These are phyloP conservation scores for Aphidius gifuensis DNA, from an alignment of 1,140 invertebrate genomes.

Conservation along the genomic window DNA sequence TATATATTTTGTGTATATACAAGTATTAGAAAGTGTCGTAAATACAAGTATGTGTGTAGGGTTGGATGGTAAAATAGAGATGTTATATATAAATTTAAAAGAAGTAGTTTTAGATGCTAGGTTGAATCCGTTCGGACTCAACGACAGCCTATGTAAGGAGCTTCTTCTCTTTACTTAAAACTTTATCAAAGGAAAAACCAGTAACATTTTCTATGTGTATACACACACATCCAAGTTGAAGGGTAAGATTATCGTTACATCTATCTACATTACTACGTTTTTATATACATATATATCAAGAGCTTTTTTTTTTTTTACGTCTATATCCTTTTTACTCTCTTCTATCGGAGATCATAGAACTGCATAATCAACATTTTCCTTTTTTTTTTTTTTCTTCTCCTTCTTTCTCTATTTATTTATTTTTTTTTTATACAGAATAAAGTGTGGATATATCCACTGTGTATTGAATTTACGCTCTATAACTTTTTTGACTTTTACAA, in stretches of 20 bases:
- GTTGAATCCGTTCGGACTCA: constrained; percentile 9
- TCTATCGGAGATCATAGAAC: constrained; percentile 2
- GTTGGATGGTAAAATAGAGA: neutral
- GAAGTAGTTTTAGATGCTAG: constrained; percentile 13
- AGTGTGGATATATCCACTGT: no score
- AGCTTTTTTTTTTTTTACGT: constrained; percentile 11
- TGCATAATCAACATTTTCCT: neutral
- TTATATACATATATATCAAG: constrained; percentile 3
- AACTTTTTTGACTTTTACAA: no score
- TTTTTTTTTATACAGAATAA: no score
- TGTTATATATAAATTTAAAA: neutral
- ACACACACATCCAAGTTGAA: constrained; percentile 14
- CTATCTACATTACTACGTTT: constrained; percentile 10
- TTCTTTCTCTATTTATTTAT: no score
- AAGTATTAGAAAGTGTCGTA: no score
- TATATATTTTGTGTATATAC: no score
- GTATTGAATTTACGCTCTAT: no score
- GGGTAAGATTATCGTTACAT: constrained; percentile 13
- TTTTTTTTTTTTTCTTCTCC: neutral
- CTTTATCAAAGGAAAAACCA: constrained; percentile 28
- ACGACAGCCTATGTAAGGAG: constrained; percentile 19
- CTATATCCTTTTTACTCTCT: constrained; percentile 6
- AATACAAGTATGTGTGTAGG: no score
- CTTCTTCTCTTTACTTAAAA: constrained; percentile 20
- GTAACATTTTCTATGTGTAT: constrained; percentile 22